Evolutionary conservation across 2,888 invertebrate genomes (phyloP).

Genomic region (Stenurella melanura): DNA sequence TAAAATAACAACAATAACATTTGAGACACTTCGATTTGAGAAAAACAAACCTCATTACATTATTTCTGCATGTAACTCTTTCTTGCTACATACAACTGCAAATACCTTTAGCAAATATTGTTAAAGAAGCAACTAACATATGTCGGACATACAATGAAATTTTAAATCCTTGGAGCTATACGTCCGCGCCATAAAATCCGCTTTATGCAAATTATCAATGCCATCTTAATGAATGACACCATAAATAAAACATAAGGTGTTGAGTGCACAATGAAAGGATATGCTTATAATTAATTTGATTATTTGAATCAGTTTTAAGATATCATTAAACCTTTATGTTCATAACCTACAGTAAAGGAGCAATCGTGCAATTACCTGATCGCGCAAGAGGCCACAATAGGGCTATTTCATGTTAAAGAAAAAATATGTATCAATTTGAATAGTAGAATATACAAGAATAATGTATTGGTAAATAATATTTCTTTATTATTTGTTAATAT

Average conservation of each 20-base stretch:
- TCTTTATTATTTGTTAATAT: too few relatives aligned
- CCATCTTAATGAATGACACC: constrained; percentile 13
- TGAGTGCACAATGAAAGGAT: constrained; percentile 25
- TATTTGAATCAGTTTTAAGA: constrained; percentile 2
- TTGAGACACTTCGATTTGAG: not conserved
- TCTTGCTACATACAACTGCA: not conserved
- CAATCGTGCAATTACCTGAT: too few relatives aligned
- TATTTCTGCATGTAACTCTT: not conserved
- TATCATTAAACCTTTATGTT: not conserved
- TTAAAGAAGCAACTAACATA: not conserved
- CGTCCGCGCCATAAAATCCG: constrained; percentile 3
- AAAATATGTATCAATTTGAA: too few relatives aligned
- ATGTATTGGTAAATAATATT: too few relatives aligned
- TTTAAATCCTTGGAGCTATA: not conserved
- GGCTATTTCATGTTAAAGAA: too few relatives aligned
- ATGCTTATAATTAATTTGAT: constrained; percentile 14
- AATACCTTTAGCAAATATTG: not conserved
- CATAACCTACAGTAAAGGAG: too few relatives aligned
- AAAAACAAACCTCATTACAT: not conserved
- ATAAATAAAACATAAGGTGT: constrained; percentile 23
- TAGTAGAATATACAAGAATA: too few relatives aligned
- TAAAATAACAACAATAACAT: not conserved
- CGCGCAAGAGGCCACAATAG: too few relatives aligned
- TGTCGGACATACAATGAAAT: not conserved
- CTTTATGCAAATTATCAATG: constrained; percentile 28